phyloP scores from a whole-genome alignment of 2,113 vertebrate genomes.

The Zootoca vivipara region DNA sequence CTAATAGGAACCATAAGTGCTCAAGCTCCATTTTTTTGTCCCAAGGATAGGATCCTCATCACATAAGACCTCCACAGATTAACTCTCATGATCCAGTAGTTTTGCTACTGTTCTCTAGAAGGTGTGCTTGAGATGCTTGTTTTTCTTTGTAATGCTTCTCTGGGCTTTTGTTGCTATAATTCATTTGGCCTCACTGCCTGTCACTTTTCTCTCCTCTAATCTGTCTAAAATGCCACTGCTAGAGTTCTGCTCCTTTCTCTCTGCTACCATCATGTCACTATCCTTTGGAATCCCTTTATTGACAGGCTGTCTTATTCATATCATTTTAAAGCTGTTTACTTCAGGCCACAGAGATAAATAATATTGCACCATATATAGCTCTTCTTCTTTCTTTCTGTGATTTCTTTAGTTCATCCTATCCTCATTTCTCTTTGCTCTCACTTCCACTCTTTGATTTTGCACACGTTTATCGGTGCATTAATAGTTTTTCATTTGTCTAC shows the following conservation, averaged over 20 bases:
- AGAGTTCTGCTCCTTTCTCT: slow-evolving; percentile 11
- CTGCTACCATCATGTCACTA: background rate
- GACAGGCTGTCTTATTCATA: slow-evolving; percentile 14
- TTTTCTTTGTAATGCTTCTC: background rate
- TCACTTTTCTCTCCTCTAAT: background rate
- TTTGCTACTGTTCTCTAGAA: background rate
- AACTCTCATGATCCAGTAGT: background rate
- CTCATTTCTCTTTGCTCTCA: background rate
- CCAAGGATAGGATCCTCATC: background rate
- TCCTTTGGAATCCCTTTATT: background rate
- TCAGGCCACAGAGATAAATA: background rate
- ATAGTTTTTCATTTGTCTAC: background rate
- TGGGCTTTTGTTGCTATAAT: slow-evolving; percentile 16
- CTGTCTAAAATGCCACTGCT: background rate
- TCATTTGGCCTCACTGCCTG: background rate
- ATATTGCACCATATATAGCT: background rate
- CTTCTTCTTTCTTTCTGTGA: background rate
- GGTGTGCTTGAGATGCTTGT: background rate
- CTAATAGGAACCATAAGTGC: background rate
- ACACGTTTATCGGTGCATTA: background rate
- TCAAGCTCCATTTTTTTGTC: background rate
- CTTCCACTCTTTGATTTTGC: background rate
- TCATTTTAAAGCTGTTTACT: slow-evolving; percentile 20
- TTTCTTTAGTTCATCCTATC: background rate
- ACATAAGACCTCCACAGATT: background rate